A percentile compares a stretch with the other conserved stretches of the same genome.
These are phyloP conservation scores for Osmoderma eremita DNA, from an alignment of 2,888 invertebrate species.

Conservation along the genomic window DNA sequence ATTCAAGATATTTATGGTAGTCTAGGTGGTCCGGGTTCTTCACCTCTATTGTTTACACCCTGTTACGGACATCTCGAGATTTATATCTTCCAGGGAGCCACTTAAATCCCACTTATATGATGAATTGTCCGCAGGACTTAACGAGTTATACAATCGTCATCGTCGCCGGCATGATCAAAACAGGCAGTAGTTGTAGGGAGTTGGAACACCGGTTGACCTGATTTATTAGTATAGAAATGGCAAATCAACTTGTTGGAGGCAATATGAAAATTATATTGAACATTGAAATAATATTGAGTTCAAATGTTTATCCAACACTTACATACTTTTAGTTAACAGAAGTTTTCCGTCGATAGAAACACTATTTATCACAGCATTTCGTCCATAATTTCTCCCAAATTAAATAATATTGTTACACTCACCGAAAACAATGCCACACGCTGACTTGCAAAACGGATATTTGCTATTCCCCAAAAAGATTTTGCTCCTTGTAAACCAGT, in stretches of 20 bases:
- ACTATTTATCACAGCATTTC: no score
- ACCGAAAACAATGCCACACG: no score
- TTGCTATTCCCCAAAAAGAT: no score
- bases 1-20: constrained; percentile 63
- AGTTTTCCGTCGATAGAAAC: no score
- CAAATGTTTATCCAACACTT: no score
- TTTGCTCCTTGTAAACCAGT: no score
- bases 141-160: constrained; percentile 33
- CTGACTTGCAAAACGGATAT: no score
- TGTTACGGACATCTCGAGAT: constrained; percentile 63
- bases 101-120: constrained; percentile 55
- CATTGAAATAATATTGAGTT: no score
- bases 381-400: no score
- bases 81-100: constrained; percentile 57
- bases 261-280: no score
- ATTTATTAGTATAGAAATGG: constrained; percentile 2
- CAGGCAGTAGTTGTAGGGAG: not conserved
- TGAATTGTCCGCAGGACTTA: constrained; percentile 49
- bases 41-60: constrained; percentile 64
- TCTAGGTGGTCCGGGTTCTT: constrained; percentile 62
- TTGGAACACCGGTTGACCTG: constrained; percentile 6
- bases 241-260: not conserved
- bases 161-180: not conserved
- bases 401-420: no score
- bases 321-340: no score